phyloP scores from a whole-genome alignment of 2,888 invertebrate species.

The Agrotis exclamationis region DNA sequence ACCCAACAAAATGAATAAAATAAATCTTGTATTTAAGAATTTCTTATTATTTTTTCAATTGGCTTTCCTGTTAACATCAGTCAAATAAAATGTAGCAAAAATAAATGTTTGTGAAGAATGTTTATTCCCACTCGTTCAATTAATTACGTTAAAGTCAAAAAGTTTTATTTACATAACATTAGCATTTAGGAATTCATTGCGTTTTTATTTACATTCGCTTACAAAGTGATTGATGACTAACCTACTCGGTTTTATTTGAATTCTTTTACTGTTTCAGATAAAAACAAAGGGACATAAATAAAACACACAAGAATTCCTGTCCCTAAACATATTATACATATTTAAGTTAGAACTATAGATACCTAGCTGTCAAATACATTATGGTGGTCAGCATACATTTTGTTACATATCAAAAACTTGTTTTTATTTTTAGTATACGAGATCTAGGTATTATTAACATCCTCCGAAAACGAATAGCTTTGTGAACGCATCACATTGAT shows the following conservation, averaged over 20 bases:
- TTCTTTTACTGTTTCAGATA: slow-evolving; percentile 30
- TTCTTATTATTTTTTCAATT: slow-evolving; percentile 22
- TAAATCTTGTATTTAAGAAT: slow-evolving; percentile 33
- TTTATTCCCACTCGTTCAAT: slow-evolving; percentile 24
- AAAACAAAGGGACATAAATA: slow-evolving; percentile 21
- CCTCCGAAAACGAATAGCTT: slow-evolving; percentile 29
- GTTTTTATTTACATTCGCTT: slow-evolving; percentile 35
- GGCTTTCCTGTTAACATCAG: slow-evolving; percentile 6
- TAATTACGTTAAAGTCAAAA: slow-evolving; percentile 33
- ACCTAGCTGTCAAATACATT: slow-evolving; percentile 21
- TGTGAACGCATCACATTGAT: slow-evolving; percentile 38
- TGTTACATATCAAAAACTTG: slow-evolving; percentile 44
- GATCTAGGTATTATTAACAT: slow-evolving; percentile 25
- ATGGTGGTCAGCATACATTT: slow-evolving; percentile 23
- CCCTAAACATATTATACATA: not conserved
- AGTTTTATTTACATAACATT: slow-evolving; percentile 41
- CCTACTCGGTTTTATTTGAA: slow-evolving; percentile 28
- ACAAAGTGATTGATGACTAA: slow-evolving; percentile 41
- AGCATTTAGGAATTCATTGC: slow-evolving; percentile 31
- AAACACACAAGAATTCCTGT: slow-evolving; percentile 19
- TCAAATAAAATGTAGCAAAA: slow-evolving; percentile 20
- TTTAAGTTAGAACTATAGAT: slow-evolving; percentile 8
- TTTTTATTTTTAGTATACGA: slow-evolving; percentile 39
- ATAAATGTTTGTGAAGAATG: slow-evolving; percentile 3
- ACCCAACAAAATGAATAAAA: slow-evolving; percentile 36